Conservation (phyloP, 2,113 vertebrate species). For the Piaya cayana region DNA sequence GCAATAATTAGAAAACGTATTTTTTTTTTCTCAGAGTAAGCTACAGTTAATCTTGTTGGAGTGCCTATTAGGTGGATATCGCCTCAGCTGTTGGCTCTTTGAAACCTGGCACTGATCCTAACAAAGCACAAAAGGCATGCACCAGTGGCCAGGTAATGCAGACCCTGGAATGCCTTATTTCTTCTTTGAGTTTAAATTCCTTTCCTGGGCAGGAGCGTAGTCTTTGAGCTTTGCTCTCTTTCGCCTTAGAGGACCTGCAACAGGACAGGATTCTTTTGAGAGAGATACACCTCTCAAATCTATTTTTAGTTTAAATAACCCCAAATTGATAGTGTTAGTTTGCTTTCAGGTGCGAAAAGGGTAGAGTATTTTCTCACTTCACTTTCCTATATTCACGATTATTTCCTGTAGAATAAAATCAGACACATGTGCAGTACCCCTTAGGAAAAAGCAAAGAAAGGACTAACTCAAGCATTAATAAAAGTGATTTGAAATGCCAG, state of each 20-base stretch:
- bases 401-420: constrained; percentile 7
- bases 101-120: neutral
- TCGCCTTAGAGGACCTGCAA: neutral
- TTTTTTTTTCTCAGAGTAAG: neutral
- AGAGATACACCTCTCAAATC: neutral
- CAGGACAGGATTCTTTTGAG: neutral
- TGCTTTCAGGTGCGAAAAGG: constrained; percentile 17
- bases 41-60: neutral
- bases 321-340: neutral
- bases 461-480: constrained; percentile 1
- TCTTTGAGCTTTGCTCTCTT: neutral
- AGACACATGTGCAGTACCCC: neutral
- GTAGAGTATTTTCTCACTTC: constrained; percentile 12
- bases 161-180: neutral
- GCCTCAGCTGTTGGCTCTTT: neutral
- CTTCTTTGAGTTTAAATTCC: neutral
- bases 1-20: neutral
- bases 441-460: neutral
- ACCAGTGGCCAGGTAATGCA: neutral
- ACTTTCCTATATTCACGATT: neutral
- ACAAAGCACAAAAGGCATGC: constrained; percentile 2
- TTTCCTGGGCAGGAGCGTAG: constrained; percentile 2
- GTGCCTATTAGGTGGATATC: constrained; percentile 1
- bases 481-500: constrained; percentile 19
- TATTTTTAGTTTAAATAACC: neutral